phyloP scores from a whole-genome alignment of 2,113 vertebrate genomes.

The Zapornia atra region DNA sequence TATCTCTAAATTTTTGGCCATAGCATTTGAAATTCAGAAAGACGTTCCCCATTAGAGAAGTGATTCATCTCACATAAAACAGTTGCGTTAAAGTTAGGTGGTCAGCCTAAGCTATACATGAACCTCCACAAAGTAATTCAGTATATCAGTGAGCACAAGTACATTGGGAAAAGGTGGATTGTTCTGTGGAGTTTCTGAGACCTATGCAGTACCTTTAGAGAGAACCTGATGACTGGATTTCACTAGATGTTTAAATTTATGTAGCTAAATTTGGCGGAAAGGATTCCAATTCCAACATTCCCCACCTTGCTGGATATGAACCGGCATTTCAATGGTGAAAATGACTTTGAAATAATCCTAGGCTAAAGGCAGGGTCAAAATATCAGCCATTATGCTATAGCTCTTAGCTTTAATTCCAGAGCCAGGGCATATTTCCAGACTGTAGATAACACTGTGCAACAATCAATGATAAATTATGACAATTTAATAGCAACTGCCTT shows the following conservation, averaged over 20 bases:
- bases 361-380: neutral
- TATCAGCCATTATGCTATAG: neutral
- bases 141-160: neutral
- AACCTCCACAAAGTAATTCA: neutral
- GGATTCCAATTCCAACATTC: neutral
- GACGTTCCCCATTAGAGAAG: neutral
- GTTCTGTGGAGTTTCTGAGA: neutral
- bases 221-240: neutral
- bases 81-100: neutral
- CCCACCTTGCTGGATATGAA: neutral
- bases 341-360: neutral
- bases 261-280: neutral
- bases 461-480: conserved; percentile 1
- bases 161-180: neutral
- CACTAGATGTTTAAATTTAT: neutral
- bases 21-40: neutral
- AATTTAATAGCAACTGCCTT: neutral
- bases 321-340: neutral
- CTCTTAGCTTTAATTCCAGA: neutral
- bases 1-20: neutral
- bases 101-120: neutral
- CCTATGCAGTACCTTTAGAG: neutral
- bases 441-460: neutral
- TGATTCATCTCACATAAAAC: neutral
- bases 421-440: neutral